A percentile compares a stretch with the other conserved stretches of the same genome.
Evolutionary conservation across 2,888 invertebrate genomes (phyloP).

Genomic region (Melipona bicolor): DNA sequence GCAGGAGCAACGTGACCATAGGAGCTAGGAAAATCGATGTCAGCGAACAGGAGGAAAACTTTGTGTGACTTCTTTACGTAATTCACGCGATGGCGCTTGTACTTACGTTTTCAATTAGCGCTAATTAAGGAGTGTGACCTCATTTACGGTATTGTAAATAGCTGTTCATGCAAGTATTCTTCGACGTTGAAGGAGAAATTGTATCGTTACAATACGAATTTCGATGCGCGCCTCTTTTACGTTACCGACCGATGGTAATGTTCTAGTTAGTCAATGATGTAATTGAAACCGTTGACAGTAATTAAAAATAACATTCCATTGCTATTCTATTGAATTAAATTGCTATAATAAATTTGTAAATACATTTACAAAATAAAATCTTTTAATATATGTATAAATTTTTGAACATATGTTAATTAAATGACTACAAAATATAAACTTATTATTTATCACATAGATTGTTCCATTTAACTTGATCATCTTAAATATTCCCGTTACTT

Average conservation of each 20-base stretch:
- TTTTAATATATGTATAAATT: too few relatives aligned
- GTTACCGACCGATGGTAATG: constrained; percentile 12
- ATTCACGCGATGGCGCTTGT: background rate
- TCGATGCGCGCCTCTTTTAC: background rate
- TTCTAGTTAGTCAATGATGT: too few relatives aligned
- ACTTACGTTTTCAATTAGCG: background rate
- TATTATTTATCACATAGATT: too few relatives aligned
- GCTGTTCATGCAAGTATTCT: background rate
- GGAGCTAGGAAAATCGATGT: constrained; percentile 63
- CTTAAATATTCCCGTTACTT: too few relatives aligned
- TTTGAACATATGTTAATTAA: too few relatives aligned
- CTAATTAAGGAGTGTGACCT: background rate
- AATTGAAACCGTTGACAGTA: background rate
- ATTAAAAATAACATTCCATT: constrained; percentile 6
- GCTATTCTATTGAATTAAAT: background rate
- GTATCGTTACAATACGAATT: background rate
- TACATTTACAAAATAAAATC: background rate
- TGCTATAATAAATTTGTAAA: background rate
- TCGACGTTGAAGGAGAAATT: background rate
- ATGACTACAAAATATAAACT: too few relatives aligned
- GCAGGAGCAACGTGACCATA: constrained; percentile 84
- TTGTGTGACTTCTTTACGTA: constrained; percentile 68
- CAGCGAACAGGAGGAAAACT: constrained; percentile 78
- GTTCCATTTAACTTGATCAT: too few relatives aligned
- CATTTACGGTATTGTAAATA: background rate